phyloP scores from a whole-genome alignment of 2,797 vertebrate genomes.

The Acipenser ruthenus region DNA sequence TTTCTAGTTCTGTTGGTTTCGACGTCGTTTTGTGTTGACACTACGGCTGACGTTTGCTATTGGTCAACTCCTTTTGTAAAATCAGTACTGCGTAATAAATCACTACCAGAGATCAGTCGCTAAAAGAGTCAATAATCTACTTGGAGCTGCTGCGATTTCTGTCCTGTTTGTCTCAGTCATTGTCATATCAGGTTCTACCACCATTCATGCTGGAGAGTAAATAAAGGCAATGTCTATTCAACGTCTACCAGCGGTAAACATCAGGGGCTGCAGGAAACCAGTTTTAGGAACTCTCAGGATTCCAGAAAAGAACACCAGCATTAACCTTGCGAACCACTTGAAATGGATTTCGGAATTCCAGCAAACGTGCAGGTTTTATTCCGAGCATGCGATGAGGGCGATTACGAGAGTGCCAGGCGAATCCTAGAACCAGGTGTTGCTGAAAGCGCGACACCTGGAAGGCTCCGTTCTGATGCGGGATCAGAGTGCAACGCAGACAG shows the following conservation, averaged over 20 bases:
- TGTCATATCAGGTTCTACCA: neutral
- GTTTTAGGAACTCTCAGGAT: neutral
- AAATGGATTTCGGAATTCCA: slow-evolving; percentile 73
- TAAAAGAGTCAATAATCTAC: neutral
- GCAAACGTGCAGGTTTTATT: slow-evolving; percentile 71
- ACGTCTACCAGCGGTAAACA: slow-evolving; percentile 9
- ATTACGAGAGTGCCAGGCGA: slow-evolving; percentile 73
- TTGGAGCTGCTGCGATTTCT: neutral
- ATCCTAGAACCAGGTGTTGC: slow-evolving; percentile 64
- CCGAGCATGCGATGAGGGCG: slow-evolving; percentile 84
- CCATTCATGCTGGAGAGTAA: neutral
- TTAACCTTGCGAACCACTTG: neutral
- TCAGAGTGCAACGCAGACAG: slow-evolving; percentile 46
- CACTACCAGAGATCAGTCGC: neutral
- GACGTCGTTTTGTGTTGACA: too few species aligned
- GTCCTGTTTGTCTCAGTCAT: neutral
- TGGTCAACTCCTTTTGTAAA: too few species aligned
- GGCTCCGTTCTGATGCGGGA: slow-evolving; percentile 49
- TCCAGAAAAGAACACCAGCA: neutral
- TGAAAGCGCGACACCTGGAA: slow-evolving; percentile 50
- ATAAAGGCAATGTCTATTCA: slow-evolving; percentile 12
- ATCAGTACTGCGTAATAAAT: too few species aligned
- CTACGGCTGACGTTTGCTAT: too few species aligned
- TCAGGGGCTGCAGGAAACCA: neutral
- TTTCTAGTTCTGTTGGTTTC: too few species aligned